Evolutionary conservation across 2,113 vertebrate species (phyloP).

Genomic region (Saguinus midas): DNA sequence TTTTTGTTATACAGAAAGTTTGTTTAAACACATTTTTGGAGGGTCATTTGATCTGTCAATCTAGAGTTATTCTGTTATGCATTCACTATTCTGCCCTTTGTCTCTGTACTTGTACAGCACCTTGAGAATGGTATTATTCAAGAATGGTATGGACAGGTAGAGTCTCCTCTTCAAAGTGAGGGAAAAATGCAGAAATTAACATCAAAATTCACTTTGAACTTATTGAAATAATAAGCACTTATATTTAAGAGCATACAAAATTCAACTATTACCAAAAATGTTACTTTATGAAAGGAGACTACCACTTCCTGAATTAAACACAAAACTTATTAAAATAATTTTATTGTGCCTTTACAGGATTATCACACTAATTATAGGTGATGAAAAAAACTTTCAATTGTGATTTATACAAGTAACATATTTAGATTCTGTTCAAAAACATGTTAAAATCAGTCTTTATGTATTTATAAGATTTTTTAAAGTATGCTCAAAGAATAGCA

Average conservation of each 20-base stretch:
- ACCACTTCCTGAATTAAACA: neutral
- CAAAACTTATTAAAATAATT: neutral
- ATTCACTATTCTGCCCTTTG: neutral
- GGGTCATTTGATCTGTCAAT: neutral
- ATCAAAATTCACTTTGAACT: neutral
- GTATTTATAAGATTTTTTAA: neutral
- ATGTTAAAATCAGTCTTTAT: neutral
- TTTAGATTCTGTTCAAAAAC: neutral
- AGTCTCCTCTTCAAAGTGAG: neutral
- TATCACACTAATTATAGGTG: neutral
- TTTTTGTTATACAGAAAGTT: neutral
- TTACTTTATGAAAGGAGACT: neutral
- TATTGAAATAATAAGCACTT: neutral
- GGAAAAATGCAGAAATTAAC: neutral
- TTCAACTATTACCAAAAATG: neutral
- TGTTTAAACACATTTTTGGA: slow-evolving; percentile 18
- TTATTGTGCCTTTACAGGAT: neutral
- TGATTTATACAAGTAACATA: neutral
- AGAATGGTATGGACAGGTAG: neutral
- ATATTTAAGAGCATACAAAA: neutral
- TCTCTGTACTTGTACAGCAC: neutral
- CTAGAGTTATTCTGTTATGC: neutral
- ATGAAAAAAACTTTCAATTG: neutral
- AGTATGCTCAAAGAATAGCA: neutral
- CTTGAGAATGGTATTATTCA: neutral